Conservation (phyloP, 2,797 vertebrate genomes). For the Microctenopoma lineatum region DNA sequence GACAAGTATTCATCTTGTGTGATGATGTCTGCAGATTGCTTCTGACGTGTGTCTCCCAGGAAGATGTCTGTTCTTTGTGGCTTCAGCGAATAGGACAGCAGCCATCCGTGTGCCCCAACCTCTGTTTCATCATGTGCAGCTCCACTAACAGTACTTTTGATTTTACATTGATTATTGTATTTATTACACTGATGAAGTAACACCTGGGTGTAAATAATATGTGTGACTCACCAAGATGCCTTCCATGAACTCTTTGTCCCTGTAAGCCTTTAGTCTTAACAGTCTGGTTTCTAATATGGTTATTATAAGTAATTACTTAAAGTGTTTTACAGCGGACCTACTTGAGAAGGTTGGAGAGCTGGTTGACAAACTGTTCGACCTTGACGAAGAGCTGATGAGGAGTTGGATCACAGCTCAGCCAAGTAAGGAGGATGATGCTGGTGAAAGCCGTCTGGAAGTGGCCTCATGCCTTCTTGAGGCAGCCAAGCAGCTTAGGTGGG, state of each 20-base stretch:
- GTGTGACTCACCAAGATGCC: background rate
- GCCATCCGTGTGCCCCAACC: slow-evolving; percentile 81
- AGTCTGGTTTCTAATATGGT: slow-evolving; percentile 13
- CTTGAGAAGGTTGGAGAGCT: slow-evolving; percentile 94
- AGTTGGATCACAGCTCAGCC: slow-evolving; percentile 85
- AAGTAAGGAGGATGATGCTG: slow-evolving; percentile 44
- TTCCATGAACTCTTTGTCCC: background rate
- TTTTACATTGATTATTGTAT: slow-evolving; percentile 12
- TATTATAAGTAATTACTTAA: background rate
- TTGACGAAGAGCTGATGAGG: slow-evolving; percentile 94
- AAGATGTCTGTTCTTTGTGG: slow-evolving; percentile 89
- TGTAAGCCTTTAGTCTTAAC: slow-evolving; percentile 4
- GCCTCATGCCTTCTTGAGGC: slow-evolving; percentile 91
- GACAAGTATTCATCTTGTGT: slow-evolving; percentile 27
- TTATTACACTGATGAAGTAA: background rate
- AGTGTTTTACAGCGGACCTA: slow-evolving; percentile 86
- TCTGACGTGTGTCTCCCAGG: slow-evolving; percentile 92
- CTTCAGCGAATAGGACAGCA: slow-evolving; percentile 88
- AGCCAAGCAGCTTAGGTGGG: slow-evolving; percentile 92
- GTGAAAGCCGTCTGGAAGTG: slow-evolving; percentile 69
- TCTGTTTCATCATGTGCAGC: slow-evolving; percentile 97
- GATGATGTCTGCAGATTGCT: slow-evolving; percentile 85
- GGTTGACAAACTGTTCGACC: slow-evolving; percentile 94
- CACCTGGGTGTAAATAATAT: background rate
- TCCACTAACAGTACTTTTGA: slow-evolving; percentile 90